phyloP scores from a whole-genome alignment of 1,140 invertebrate species.

The Potamilus streckersoni region DNA sequence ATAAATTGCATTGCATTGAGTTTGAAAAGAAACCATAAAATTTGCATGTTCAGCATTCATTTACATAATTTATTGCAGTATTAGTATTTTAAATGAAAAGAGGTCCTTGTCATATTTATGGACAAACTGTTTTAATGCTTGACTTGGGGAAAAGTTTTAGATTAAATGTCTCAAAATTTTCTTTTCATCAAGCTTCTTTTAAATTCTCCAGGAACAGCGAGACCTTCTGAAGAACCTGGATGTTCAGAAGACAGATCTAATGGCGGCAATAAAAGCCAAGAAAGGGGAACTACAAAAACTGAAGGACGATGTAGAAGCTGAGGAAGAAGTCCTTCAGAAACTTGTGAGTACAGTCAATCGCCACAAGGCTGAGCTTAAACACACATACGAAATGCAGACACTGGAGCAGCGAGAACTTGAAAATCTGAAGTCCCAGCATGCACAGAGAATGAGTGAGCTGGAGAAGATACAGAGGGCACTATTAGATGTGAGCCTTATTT shows the following conservation, averaged over 20 bases:
- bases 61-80: no score
- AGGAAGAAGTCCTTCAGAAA: slow-evolving; percentile 58
- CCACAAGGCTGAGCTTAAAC: slow-evolving; percentile 59
- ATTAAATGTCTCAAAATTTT: no score
- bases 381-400: slow-evolving; percentile 59
- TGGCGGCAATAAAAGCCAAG: slow-evolving; percentile 46
- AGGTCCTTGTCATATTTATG: no score
- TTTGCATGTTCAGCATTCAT: no score
- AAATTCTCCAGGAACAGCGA: slow-evolving; percentile 43
- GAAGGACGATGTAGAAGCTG: slow-evolving; percentile 54
- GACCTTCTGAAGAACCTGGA: slow-evolving; percentile 48
- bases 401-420: slow-evolving; percentile 56
- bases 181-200: slow-evolving; percentile 2
- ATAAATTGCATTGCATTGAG: no score
- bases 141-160: no score
- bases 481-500: slow-evolving; percentile 41
- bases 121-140: no score
- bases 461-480: slow-evolving; percentile 56
- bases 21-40: no score
- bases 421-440: slow-evolving; percentile 52
- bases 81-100: no score
- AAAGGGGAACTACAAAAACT: slow-evolving; percentile 46
- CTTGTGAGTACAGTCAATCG: slow-evolving; percentile 54
- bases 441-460: slow-evolving; percentile 52
- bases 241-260: slow-evolving; percentile 50